Evolutionary conservation across 2,113 vertebrate species (phyloP).

Genomic region (Dasyprocta punctata): DNA sequence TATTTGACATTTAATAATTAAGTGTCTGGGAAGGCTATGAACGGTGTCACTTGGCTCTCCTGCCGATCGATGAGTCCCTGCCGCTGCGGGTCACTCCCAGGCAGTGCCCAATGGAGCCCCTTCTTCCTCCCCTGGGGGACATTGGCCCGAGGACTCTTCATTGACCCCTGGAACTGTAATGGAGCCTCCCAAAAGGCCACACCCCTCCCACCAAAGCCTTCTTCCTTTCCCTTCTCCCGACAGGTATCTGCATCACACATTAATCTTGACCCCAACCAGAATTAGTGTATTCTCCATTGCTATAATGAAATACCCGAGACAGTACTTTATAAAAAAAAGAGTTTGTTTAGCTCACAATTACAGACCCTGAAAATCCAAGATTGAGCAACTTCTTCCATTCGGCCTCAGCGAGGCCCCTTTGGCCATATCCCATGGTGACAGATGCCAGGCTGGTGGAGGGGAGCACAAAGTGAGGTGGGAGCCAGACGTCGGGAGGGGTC

Average conservation of each 20-base stretch:
- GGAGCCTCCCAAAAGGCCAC: too few species aligned
- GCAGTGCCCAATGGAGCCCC: too few species aligned
- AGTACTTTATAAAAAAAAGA: neutral
- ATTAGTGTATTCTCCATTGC: neutral
- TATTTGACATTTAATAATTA: too few species aligned
- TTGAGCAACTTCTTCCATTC: neutral
- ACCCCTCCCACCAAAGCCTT: neutral
- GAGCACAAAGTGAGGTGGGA: neutral
- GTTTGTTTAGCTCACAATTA: too few species aligned
- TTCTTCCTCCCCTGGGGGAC: too few species aligned
- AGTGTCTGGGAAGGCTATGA: neutral
- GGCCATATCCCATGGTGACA: neutral
- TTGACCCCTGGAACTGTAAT: neutral
- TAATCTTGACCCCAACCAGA: neutral
- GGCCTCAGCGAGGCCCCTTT: neutral
- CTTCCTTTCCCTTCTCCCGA: neutral
- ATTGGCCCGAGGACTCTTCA: neutral
- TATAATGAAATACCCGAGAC: neutral
- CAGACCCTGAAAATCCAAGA: neutral
- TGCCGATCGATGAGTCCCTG: too few species aligned
- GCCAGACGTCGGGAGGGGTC: neutral
- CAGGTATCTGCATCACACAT: neutral
- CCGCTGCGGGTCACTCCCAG: neutral
- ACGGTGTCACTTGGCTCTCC: neutral
- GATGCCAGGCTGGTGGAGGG: neutral